A percentile compares a stretch with the other conserved stretches of the same genome.
Conservation (phyloP, 2,113 vertebrate genomes). For the Mola mola region DNA sequence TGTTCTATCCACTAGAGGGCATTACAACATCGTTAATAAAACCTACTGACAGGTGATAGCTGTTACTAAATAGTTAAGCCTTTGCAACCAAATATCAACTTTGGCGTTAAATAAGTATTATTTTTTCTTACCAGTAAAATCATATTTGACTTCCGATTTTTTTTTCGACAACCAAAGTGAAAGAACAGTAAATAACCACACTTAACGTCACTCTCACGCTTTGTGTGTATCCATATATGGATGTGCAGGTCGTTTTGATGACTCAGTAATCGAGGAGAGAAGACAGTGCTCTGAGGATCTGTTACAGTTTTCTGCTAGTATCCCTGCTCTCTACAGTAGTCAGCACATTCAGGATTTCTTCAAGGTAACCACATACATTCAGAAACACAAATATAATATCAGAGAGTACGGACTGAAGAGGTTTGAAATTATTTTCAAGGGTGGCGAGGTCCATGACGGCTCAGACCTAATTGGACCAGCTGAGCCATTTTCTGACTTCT, state of each 20-base stretch:
- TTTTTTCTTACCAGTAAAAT: no score
- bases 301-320: constrained; percentile 97
- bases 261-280: constrained; percentile 94
- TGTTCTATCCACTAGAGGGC: not conserved
- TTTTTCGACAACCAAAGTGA: no score
- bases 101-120: no score
- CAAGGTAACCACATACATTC: constrained; percentile 82
- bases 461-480: constrained; percentile 96
- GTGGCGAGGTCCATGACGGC: constrained; percentile 93
- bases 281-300: constrained; percentile 97
- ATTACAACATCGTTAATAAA: not conserved
- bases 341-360: constrained; percentile 95
- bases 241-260: constrained; percentile 91
- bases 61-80: no score
- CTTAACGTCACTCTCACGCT: no score
- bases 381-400: not conserved
- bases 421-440: constrained; percentile 78
- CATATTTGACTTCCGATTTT: no score
- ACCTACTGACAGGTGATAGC: no score
- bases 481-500: constrained; percentile 86
- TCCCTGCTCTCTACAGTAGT: constrained; percentile 93
- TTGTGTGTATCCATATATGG: no score
- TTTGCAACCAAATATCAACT: no score
- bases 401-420: not conserved
- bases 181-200: no score